A percentile compares a stretch with the other conserved stretches of the same genome.
Evolutionary conservation across 2,888 invertebrate species (phyloP).

Genomic region (Baccha elongata): DNA sequence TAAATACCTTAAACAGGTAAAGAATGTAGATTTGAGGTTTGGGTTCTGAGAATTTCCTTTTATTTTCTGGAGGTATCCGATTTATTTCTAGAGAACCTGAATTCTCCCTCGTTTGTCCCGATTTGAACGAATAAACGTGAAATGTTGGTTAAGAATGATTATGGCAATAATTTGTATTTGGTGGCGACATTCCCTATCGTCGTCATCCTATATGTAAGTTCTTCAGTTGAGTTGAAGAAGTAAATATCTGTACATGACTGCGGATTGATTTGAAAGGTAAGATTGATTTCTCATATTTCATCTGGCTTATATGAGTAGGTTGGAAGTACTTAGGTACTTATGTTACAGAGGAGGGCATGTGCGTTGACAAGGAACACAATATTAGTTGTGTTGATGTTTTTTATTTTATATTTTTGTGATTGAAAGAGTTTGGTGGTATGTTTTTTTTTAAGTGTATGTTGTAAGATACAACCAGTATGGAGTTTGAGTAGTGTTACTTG

Average conservation of each 20-base stretch:
- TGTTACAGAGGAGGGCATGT: slow-evolving; percentile 33
- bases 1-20: slow-evolving; percentile 35
- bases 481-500: too few relatives aligned
- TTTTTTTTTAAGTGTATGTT: too few relatives aligned
- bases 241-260: slow-evolving; percentile 60
- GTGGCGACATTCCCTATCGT: background rate
- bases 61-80: background rate
- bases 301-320: slow-evolving; percentile 39
- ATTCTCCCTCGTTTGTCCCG: background rate
- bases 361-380: slow-evolving; percentile 25
- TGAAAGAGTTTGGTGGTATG: too few relatives aligned
- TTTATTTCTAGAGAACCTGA: background rate
- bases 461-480: too few relatives aligned
- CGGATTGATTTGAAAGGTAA: slow-evolving; percentile 59
- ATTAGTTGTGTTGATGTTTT: slow-evolving; percentile 13
- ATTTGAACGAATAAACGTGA: slow-evolving; percentile 1
- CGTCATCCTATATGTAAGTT: background rate
- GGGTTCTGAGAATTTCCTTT: slow-evolving; percentile 17
- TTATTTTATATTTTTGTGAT: background rate
- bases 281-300: slow-evolving; percentile 61
- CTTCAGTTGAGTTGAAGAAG: slow-evolving; percentile 6
- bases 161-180: slow-evolving; percentile 47
- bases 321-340: slow-evolving; percentile 5
- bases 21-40: background rate
- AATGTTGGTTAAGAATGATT: slow-evolving; percentile 45